Conservation (phyloP, 2,797 vertebrate species). For the Champsocephalus esox region DNA sequence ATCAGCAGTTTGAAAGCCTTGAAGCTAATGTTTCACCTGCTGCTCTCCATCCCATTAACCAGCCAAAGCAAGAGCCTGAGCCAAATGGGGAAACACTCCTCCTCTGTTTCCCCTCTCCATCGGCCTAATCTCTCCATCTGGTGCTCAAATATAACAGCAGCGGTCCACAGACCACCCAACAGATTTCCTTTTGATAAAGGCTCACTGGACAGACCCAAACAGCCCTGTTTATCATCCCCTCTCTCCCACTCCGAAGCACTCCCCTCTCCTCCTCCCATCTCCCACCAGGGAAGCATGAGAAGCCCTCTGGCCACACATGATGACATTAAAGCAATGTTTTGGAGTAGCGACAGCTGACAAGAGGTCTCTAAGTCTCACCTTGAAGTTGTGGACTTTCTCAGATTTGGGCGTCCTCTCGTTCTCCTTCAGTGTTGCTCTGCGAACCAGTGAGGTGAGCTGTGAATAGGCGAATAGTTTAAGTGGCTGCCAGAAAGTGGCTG, state of each 20-base stretch:
- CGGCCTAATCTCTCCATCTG: conserved; percentile 86
- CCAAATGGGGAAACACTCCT: conserved; percentile 78
- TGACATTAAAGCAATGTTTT: conserved; percentile 50
- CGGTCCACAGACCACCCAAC: conserved; percentile 70
- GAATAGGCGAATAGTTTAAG: conserved; percentile 99
- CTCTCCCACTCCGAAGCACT: conserved; percentile 27
- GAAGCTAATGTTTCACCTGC: conserved; percentile 55
- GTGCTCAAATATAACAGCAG: conserved; percentile 69
- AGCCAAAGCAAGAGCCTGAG: conserved; percentile 74
- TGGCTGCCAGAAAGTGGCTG: conserved; percentile 97
- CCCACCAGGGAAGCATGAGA: conserved; percentile 48
- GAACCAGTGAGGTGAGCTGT: conserved; percentile 97
- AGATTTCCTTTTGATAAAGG: conserved; percentile 80
- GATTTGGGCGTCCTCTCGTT: conserved; percentile 91
- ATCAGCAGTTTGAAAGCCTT: conserved; percentile 75
- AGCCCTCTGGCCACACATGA: conserved; percentile 61
- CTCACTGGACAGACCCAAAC: conserved; percentile 72
- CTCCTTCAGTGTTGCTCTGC: conserved; percentile 98
- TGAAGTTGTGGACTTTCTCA: conserved; percentile 99
- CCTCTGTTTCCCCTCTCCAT: conserved; percentile 62
- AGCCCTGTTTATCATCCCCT: conserved; percentile 70
- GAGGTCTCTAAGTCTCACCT: conserved; percentile 87
- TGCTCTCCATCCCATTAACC: conserved; percentile 59
- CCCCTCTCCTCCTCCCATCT: conserved; percentile 16
- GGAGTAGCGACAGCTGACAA: conserved; percentile 19